Evolutionary conservation across 1,140 invertebrate species (phyloP), one percentile per base, ranked within the genome.

Genomic region (Cydia splendana): DNA sequence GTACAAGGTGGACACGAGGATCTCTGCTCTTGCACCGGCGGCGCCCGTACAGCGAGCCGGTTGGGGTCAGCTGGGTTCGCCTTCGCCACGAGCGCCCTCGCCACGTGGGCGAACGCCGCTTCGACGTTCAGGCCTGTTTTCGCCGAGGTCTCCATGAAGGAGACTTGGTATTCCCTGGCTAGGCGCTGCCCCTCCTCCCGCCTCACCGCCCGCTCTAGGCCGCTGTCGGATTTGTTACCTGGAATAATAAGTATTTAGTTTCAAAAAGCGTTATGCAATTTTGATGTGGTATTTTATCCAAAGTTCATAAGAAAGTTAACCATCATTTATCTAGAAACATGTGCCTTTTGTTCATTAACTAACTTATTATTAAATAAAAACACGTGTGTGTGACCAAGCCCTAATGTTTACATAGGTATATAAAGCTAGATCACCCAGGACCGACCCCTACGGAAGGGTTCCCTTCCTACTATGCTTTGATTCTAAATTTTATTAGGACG

Each of bases 141-240:
- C 45, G 97, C 97, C 20, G 96, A 97, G 62, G 97, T 97, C 94
- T 98, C 97, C 96, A 97, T 97, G 93, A 97, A 98, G 75, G 96
- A 95, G 67, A 97, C 96, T 91, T 96, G 96, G 90, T 97, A 96
- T 92, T 97, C 96, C 86, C 95, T 94, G 42, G 97, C 96, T 83
- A 97, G 93, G 80, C 96, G 94, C 87, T 97, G 96, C 5, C 97
- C 97, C 85, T 98, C 97, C 92, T 98, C 97, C 81, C 95, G 94
- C 88, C 95, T 94, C 79, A 98, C 95, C 78, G 95, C 94, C 51
- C 97, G 94, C 77, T 97, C 96, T 71, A 94, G 93, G 13, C 95
- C 95, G 82, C 95, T 95, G 87, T 98, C 97, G 65, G 96, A 95
- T 94, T 97, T 98, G 94, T 98, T 98, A 81, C 97, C 97, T 98